phyloP scores from a whole-genome alignment of 2,113 vertebrate species.

The Colinus virginianus region DNA sequence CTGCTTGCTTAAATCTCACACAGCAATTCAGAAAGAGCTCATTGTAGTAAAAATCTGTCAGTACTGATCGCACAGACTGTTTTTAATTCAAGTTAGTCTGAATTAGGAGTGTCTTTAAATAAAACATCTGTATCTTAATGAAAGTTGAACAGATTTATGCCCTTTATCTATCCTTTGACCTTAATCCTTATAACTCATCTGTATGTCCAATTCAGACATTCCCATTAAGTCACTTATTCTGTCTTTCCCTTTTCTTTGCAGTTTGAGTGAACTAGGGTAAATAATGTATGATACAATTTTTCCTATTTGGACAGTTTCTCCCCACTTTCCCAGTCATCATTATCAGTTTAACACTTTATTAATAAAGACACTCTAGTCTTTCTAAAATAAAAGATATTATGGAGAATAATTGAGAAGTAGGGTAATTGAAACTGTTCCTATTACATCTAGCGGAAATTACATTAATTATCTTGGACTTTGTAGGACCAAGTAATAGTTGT shows the following conservation, averaged over 20 bases:
- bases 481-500: not conserved
- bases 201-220: not conserved
- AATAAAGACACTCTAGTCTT: constrained; percentile 26
- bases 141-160: constrained; percentile 34
- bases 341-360: constrained; percentile 52
- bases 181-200: constrained; percentile 55
- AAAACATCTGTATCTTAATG: constrained; percentile 55
- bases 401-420: constrained; percentile 45
- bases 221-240: constrained; percentile 49
- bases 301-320: constrained; percentile 16
- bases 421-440: constrained; percentile 46
- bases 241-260: constrained; percentile 45
- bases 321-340: not conserved
- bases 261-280: constrained; percentile 9
- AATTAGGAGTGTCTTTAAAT: constrained; percentile 43
- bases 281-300: constrained; percentile 51
- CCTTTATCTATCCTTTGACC: constrained; percentile 68
- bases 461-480: constrained; percentile 31
- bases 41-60: not conserved
- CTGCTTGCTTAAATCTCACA: not conserved
- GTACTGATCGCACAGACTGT: not conserved
- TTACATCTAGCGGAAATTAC: constrained; percentile 28
- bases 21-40: not conserved
- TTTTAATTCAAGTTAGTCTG: not conserved
- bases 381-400: constrained; percentile 25